phyloP scores from a whole-genome alignment of 2,797 vertebrate species.

The Chrysocyon brachyurus region DNA sequence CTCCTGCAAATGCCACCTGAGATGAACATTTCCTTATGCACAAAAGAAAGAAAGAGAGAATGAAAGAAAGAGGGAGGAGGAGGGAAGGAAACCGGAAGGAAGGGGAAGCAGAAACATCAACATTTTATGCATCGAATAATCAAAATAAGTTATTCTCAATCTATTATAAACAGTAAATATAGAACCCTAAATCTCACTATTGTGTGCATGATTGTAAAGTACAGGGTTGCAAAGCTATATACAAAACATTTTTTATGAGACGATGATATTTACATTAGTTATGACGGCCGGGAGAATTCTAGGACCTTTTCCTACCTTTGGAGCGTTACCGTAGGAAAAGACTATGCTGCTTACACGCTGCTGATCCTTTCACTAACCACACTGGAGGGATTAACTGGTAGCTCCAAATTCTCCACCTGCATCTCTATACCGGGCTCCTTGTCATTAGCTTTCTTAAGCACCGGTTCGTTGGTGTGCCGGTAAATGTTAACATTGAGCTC shows the following conservation, averaged over 20 bases:
- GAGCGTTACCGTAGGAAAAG: conserved; percentile 59
- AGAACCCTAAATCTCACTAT: conserved; percentile 88
- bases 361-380: conserved; percentile 93
- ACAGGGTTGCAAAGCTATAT: conserved; percentile 88
- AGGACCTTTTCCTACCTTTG: conserved; percentile 73
- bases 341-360: conserved; percentile 88
- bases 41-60: conserved; percentile 19
- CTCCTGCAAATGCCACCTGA: conserved; percentile 89
- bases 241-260: conserved; percentile 86
- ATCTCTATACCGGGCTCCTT: conserved; percentile 92
- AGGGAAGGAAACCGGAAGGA: background rate
- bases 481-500: conserved; percentile 93
- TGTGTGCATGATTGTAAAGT: conserved; percentile 86
- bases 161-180: conserved; percentile 89
- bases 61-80: background rate
- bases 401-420: conserved; percentile 89
- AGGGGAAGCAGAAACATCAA: conserved; percentile 84
- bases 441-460: conserved; percentile 81
- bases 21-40: conserved; percentile 88
- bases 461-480: conserved; percentile 80
- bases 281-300: conserved; percentile 81
- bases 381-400: conserved; percentile 93
- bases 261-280: conserved; percentile 90
- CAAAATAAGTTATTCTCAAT: conserved; percentile 86
- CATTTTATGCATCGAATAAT: conserved; percentile 86